Evolutionary conservation across 2,888 invertebrate genomes (phyloP).

Genomic region (Dryococelus australis): DNA sequence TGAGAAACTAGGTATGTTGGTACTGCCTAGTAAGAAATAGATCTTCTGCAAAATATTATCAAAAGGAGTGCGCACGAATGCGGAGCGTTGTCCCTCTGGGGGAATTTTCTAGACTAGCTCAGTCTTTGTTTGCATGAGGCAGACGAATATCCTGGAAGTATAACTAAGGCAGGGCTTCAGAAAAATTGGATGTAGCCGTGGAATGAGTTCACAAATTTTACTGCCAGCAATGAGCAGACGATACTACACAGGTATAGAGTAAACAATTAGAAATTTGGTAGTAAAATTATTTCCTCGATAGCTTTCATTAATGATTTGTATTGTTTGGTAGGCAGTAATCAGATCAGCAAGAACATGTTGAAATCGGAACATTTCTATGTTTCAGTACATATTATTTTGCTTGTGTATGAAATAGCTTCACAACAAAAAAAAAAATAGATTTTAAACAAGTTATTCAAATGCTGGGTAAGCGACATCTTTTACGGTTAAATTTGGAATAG

Average conservation of each 20-base stretch:
- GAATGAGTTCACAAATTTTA: neutral
- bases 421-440: neutral
- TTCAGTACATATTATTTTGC: neutral
- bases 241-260: neutral
- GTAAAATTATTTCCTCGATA: neutral
- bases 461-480: neutral
- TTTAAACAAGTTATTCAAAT: conserved; percentile 9
- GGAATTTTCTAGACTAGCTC: too few species aligned
- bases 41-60: too few species aligned
- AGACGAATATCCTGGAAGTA: too few species aligned
- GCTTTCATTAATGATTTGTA: neutral
- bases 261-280: neutral
- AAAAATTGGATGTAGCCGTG: too few species aligned
- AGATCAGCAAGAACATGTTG: neutral
- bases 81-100: too few species aligned
- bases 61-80: too few species aligned
- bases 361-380: neutral
- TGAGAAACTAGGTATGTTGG: too few species aligned
- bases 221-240: neutral
- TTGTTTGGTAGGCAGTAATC: neutral
- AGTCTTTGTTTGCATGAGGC: too few species aligned
- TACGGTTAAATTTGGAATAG: conserved; percentile 21
- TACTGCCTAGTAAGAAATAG: too few species aligned
- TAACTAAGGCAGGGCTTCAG: too few species aligned
- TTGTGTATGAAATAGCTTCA: neutral